These are phyloP conservation scores for Quadriops clusia DNA, from an alignment of 2,888 invertebrate species.

Conservation along the genomic window DNA sequence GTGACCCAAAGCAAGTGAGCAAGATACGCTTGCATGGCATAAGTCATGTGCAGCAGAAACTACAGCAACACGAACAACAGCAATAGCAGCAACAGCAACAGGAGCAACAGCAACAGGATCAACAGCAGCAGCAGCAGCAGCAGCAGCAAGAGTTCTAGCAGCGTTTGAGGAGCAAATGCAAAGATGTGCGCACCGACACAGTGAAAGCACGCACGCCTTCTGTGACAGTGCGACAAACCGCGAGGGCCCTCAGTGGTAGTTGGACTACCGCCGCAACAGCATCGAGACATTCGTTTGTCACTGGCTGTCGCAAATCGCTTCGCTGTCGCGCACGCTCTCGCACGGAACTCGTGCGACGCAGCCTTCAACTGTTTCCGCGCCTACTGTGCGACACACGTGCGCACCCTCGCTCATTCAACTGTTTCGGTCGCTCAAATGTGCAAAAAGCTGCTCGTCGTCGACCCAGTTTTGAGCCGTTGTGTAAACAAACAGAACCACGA, in stretches of 20 bases:
- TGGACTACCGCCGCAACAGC: slow-evolving; percentile 19
- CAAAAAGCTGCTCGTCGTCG: not conserved
- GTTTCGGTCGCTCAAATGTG: no score
- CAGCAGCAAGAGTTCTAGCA: no score
- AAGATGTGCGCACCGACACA: slow-evolving; percentile 22
- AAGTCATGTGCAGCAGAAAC: no score
- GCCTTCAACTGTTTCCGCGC: not conserved
- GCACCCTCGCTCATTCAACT: no score
- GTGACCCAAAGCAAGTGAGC: no score
- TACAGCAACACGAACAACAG: no score
- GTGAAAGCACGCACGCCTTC: slow-evolving; percentile 23
- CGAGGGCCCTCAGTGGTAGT: slow-evolving; percentile 19
- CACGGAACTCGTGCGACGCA: not conserved
- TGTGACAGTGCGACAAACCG: slow-evolving; percentile 21
- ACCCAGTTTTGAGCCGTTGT: slow-evolving; percentile 1
- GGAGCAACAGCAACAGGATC: slow-evolving; percentile 11
- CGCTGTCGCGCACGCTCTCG: slow-evolving; percentile 8
- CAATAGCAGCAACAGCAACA: slow-evolving; percentile 9
- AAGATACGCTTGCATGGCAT: no score
- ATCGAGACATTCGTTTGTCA: slow-evolving; percentile 17
- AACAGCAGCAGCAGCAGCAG: slow-evolving; percentile 15
- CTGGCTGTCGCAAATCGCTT: slow-evolving; percentile 16
- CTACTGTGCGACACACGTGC: no score
- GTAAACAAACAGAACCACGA: slow-evolving; percentile 1
- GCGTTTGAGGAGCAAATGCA: no score